Conservation (phyloP, 2,113 vertebrate species). For the Furnarius figulus region DNA sequence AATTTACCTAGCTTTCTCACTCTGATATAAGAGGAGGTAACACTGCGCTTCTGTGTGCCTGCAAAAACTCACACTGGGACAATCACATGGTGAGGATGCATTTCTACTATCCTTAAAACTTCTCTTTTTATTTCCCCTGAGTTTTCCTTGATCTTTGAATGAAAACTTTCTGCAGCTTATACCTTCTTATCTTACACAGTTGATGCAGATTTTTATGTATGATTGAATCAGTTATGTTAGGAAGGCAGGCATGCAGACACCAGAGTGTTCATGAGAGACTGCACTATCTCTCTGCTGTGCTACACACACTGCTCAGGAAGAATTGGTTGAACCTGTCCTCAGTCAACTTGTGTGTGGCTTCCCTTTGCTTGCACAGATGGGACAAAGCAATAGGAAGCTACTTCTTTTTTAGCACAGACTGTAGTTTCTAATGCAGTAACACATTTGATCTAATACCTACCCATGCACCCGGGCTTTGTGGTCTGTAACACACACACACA, state of each 20-base stretch:
- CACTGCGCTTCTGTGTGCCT: not conserved
- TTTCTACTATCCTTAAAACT: not conserved
- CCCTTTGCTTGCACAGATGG: not conserved
- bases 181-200: not conserved
- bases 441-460: not conserved
- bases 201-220: not conserved
- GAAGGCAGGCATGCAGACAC: not conserved
- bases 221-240: not conserved
- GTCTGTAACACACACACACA: not conserved
- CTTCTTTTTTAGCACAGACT: not conserved
- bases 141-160: not conserved
- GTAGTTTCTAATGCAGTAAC: not conserved
- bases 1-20: not conserved
- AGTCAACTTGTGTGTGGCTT: not conserved
- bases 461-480: not conserved
- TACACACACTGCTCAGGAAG: not conserved
- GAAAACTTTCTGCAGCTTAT: not conserved
- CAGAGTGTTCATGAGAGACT: not conserved
- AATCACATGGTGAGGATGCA: not conserved
- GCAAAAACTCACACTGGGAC: not conserved
- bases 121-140: not conserved
- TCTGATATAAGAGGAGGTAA: not conserved
- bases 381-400: not conserved
- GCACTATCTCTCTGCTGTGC: not conserved
- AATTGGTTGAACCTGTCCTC: not conserved